phyloP scores from a whole-genome alignment of 2,888 invertebrate species.

The Andrena haemorrhoa region DNA sequence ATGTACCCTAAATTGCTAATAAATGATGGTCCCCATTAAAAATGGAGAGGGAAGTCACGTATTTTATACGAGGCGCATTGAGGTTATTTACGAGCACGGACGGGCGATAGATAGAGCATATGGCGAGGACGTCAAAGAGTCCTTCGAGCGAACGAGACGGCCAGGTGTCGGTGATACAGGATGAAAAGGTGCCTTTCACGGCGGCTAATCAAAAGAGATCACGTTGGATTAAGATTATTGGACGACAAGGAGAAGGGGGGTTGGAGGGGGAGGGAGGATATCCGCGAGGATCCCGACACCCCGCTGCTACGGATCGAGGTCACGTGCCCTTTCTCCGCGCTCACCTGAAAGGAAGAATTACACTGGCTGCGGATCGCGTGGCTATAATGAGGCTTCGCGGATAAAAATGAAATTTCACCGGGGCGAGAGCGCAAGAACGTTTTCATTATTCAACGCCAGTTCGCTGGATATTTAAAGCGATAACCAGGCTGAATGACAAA shows the following conservation, averaged over 20 bases:
- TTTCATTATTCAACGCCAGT: constrained; percentile 36
- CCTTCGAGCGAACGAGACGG: constrained; percentile 3
- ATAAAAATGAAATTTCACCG: constrained; percentile 41
- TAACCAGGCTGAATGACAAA: constrained; percentile 42
- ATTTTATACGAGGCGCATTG: too few species aligned
- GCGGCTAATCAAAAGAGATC: constrained; percentile 76
- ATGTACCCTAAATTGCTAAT: too few species aligned
- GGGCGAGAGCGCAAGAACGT: background rate
- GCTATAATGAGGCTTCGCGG: constrained; percentile 31
- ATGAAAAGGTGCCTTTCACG: constrained; percentile 40
- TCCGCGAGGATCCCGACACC: constrained; percentile 28
- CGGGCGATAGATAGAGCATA: constrained; percentile 9
- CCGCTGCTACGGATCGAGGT: constrained; percentile 74
- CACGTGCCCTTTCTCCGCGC: constrained; percentile 55
- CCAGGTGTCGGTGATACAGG: constrained; percentile 30
- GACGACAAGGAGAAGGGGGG: constrained; percentile 58
- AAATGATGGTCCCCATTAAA: too few species aligned
- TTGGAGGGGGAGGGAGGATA: background rate
- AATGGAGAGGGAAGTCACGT: too few species aligned
- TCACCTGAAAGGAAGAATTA: constrained; percentile 56
- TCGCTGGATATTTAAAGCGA: constrained; percentile 28
- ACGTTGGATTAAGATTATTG: constrained; percentile 77
- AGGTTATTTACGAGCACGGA: too few species aligned
- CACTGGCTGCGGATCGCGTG: constrained; percentile 32
- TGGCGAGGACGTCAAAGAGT: background rate